Evolutionary conservation across 2,797 vertebrate species (phyloP).

Genomic region (Hippopotamyrus pictus): DNA sequence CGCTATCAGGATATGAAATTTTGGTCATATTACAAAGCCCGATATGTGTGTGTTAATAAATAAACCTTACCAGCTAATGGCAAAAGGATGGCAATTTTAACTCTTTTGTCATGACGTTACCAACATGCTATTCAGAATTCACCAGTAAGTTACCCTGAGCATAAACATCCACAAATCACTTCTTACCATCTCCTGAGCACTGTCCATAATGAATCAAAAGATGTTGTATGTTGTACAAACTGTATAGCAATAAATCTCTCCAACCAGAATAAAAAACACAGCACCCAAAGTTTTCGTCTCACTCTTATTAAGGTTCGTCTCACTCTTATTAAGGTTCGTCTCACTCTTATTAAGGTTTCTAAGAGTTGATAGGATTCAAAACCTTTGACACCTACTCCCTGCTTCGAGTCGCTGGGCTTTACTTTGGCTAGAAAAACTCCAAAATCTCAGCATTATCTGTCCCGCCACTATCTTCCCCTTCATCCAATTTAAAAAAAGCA

Average conservation of each 20-base stretch:
- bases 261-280: neutral
- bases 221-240: neutral
- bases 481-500: neutral
- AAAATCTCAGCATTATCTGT: neutral
- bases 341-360: neutral
- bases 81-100: neutral
- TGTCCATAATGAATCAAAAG: neutral
- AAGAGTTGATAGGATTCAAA: neutral
- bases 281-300: neutral
- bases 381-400: neutral
- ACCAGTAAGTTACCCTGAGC: neutral
- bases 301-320: neutral
- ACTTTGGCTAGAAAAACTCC: neutral
- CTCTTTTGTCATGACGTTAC: neutral
- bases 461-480: neutral
- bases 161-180: neutral
- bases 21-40: neutral
- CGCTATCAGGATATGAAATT: neutral
- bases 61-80: neutral
- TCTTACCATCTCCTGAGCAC: neutral
- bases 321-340: too few species aligned
- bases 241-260: neutral
- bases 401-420: neutral
- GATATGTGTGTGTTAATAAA: neutral
- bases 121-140: neutral